Evolutionary conservation across 2,888 invertebrate genomes (phyloP).

Genomic region (Rhagium mordax): DNA sequence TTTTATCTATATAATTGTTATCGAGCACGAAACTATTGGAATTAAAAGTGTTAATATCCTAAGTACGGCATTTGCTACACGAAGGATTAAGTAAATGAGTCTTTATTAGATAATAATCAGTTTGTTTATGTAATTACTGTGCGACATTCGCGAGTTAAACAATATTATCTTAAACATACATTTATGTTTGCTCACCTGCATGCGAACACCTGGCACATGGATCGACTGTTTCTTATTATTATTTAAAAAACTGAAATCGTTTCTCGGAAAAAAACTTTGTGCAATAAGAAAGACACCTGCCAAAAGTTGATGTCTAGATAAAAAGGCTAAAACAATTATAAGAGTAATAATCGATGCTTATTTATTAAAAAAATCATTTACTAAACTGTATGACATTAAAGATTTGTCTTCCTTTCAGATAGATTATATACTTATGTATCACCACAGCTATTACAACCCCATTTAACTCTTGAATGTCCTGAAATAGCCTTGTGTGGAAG

Average conservation of each 20-base stretch:
- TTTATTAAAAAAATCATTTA: too few species aligned
- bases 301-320: not conserved
- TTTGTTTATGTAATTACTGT: not conserved
- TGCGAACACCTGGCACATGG: not conserved
- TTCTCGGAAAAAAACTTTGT: not conserved
- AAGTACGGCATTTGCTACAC: not conserved
- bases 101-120: constrained; percentile 9
- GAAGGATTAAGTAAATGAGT: not conserved
- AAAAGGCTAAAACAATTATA: too few species aligned
- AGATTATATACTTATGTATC: too few species aligned
- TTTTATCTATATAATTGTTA: not conserved
- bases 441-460: too few species aligned
- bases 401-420: too few species aligned
- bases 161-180: constrained; percentile 11
- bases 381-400: too few species aligned
- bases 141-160: not conserved
- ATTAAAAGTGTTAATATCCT: not conserved
- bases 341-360: too few species aligned
- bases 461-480: too few species aligned
- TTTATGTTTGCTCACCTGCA: constrained; percentile 1
- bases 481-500: too few species aligned
- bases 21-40: not conserved
- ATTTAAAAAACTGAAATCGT: not conserved
- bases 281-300: not conserved
- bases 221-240: not conserved